A percentile compares a stretch with the other conserved stretches of the same genome.
Evolutionary conservation across 2,888 invertebrate species (phyloP).

Genomic region (Dorcus hopei): DNA sequence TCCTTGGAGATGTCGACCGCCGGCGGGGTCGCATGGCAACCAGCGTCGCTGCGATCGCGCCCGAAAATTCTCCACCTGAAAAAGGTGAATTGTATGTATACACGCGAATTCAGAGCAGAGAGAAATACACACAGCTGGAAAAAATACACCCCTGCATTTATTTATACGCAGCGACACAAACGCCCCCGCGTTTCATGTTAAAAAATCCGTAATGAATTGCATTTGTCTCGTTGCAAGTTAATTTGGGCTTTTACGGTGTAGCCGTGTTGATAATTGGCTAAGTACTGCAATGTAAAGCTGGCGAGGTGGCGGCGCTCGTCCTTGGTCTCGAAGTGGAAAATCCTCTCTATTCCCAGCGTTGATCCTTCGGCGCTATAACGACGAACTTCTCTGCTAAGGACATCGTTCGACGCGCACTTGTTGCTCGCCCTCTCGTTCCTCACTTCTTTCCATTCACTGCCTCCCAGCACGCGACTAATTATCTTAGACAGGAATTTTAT

Average conservation of each 20-base stretch:
- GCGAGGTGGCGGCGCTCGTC: not conserved
- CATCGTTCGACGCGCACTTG: constrained; percentile 32
- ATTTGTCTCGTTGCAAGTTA: too few species aligned
- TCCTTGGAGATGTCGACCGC: constrained; percentile 52
- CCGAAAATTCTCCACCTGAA: constrained; percentile 34
- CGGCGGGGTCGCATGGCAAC: constrained; percentile 54
- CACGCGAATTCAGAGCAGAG: not conserved
- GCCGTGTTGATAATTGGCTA: too few species aligned
- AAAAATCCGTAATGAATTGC: too few species aligned
- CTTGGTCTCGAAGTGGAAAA: constrained; percentile 19
- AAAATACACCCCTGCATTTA: too few species aligned
- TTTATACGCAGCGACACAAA: too few species aligned
- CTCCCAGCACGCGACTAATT: constrained; percentile 39
- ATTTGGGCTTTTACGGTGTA: too few species aligned
- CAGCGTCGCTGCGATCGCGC: constrained; percentile 48
- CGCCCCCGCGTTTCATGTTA: too few species aligned
- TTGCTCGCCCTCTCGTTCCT: constrained; percentile 33
- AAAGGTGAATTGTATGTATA: constrained; percentile 26
- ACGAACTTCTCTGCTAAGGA: constrained; percentile 8
- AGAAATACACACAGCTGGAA: too few species aligned
- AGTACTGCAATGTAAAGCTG: too few species aligned
- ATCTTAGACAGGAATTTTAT: constrained; percentile 31
- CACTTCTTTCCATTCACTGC: constrained; percentile 31
- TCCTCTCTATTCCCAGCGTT: constrained; percentile 20
- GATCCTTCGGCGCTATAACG: constrained; percentile 21